Evolutionary conservation across 2,797 vertebrate species (phyloP).

Genomic region (Gobio occitaniae): DNA sequence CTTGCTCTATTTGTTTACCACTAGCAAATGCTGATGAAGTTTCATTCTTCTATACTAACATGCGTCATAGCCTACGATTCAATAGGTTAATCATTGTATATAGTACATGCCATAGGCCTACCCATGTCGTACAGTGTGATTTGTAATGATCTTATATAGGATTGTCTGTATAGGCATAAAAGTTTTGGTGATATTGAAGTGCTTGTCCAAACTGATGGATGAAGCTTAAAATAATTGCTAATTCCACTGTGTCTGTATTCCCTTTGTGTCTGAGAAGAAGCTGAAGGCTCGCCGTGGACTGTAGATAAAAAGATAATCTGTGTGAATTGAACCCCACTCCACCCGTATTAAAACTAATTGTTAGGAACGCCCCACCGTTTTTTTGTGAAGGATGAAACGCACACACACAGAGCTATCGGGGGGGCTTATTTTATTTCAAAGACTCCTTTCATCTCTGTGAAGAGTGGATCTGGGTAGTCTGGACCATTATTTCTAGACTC

Average conservation of each 20-base stretch:
- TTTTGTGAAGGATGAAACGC: constrained; percentile 39
- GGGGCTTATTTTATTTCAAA: constrained; percentile 60
- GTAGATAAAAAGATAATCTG: constrained; percentile 48
- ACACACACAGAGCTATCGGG: constrained; percentile 20
- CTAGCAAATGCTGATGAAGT: too few species aligned
- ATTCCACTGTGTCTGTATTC: constrained; percentile 5
- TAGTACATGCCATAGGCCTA: too few species aligned
- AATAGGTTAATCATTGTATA: too few species aligned
- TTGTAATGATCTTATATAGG: too few species aligned
- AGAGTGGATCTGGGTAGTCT: constrained; percentile 32
- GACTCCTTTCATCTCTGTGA: constrained; percentile 59
- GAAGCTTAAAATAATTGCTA: constrained; percentile 11
- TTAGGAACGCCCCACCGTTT: constrained; percentile 32
- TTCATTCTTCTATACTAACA: too few species aligned
- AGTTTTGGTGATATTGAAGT: constrained; percentile 4
- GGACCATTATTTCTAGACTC: constrained; percentile 35
- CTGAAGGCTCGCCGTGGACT: constrained; percentile 14
- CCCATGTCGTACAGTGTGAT: too few species aligned
- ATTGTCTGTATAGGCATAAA: too few species aligned
- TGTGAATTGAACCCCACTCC: constrained; percentile 39
- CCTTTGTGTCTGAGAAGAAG: constrained; percentile 46
- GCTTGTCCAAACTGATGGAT: background rate
- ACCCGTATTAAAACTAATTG: constrained; percentile 54
- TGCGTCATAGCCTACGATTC: too few species aligned
- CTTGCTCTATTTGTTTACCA: too few species aligned